Base-by-base conservation (phyloP, 1,140 invertebrate species). In the Pachypsylla venusta region DNA sequence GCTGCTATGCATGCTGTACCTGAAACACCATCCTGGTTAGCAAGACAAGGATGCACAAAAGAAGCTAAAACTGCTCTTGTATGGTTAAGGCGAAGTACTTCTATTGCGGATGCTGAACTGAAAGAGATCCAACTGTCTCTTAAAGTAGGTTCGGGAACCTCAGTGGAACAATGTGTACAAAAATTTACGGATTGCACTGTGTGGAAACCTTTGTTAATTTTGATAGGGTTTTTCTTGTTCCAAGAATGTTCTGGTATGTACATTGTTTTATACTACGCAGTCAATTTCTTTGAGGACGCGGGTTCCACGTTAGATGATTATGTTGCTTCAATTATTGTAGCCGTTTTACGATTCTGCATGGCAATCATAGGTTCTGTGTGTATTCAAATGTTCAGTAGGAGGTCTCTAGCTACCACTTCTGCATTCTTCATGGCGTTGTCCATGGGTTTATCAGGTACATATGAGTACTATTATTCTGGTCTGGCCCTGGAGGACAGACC, bases 261-360 rank as follows among this genome's bases (percentile, higher is more conserved):
- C 70, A 80, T 83, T 1, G 79, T 89, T 3, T 72, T 88, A 30
- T 89, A 84, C 67, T 88, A 87, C 64, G 80, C 81, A 0, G 81
- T 86, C 1, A 78, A 76, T 58, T 78, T 86, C 64, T 80, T 85
- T 64, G 74, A 80, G 60, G 81, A 2, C 2, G 78, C 82, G 13
- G 79, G 81, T 2, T 74, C 80, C 13, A 75, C 75, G 56, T 71
- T 87, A 1, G 78, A 87, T 61, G 80, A 81, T 28, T 81, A 81
- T 63, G 71, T 80, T 0, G 78, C 80, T 0, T 83, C 85, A 1
- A 85, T 90, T 28, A 79, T 84, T 12, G 79, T 91, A 2, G 87
- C 84, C 0, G 73, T 75, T 2, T 79, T 84, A 1, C 70, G 82
- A 60, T 74, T 85, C 1, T 70, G 78, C 10, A 83, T 84, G 68